phyloP scores from a whole-genome alignment of 2,113 vertebrate genomes.

The Diadophis punctatus region DNA sequence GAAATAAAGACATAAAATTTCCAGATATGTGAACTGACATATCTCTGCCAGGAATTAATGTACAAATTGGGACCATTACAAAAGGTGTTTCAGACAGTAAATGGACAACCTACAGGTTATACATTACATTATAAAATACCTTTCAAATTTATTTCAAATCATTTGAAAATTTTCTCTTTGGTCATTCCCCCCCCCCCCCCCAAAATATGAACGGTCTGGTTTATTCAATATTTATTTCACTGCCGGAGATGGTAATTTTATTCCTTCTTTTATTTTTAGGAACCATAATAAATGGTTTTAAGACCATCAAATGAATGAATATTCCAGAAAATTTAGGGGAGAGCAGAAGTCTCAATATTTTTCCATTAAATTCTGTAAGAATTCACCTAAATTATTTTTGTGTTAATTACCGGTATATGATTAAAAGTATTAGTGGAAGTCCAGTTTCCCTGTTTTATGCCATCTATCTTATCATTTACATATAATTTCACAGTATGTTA shows the following conservation, averaged over 20 bases:
- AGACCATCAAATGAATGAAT: conserved; percentile 54
- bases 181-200: background rate
- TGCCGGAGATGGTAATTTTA: conserved; percentile 44
- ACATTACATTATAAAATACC: background rate
- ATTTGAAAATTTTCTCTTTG: background rate
- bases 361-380: conserved; percentile 9
- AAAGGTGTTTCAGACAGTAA: background rate
- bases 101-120: background rate
- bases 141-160: background rate
- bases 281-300: conserved; percentile 59
- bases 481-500: background rate
- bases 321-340: conserved; percentile 25
- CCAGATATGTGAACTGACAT: background rate
- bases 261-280: conserved; percentile 44
- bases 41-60: background rate
- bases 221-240: conserved; percentile 32
- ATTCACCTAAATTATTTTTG: background rate
- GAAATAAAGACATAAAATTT: background rate
- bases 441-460: background rate
- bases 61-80: background rate
- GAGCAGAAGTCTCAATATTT: conserved; percentile 23
- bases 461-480: background rate
- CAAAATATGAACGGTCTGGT: background rate
- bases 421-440: background rate
- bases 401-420: background rate